Conservation (phyloP, 2,888 invertebrate genomes). For the Poecilobothrus nobilitatus region DNA sequence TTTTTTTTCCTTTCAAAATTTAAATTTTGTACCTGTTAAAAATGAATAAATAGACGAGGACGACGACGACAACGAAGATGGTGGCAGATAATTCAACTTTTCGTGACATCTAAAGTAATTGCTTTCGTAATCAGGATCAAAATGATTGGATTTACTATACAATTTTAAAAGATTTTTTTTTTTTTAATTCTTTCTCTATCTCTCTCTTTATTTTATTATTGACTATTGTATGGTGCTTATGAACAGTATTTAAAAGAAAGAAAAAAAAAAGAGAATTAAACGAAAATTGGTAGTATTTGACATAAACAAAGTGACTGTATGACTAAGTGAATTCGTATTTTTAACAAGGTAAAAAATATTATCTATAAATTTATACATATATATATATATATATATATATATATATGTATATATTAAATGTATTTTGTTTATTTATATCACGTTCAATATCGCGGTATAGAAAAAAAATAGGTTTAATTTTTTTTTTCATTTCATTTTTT, state of each 20-base stretch:
- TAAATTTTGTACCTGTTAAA: not conserved
- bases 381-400: not conserved
- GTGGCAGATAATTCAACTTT: not conserved
- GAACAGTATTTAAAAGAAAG: too few species aligned
- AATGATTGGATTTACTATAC: too few species aligned
- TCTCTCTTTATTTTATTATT: too few species aligned
- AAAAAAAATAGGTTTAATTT: not conserved
- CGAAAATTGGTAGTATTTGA: not conserved
- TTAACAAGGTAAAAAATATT: not conserved
- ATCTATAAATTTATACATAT: not conserved
- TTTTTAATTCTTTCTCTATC: too few species aligned
- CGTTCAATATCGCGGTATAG: conserved; percentile 13
- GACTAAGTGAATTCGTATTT: not conserved
- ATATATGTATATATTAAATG: not conserved
- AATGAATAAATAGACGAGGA: not conserved
- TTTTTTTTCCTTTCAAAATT: not conserved
- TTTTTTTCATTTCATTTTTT: not conserved
- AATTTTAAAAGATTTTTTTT: too few species aligned
- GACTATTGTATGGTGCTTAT: too few species aligned
- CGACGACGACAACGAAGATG: not conserved
- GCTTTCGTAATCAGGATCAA: not conserved
- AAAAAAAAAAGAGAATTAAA: too few species aligned
- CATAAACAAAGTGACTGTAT: not conserved
- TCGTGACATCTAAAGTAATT: conserved; percentile 9
- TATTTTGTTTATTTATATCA: not conserved